A percentile compares a stretch with the other conserved stretches of the same genome.
phyloP scores from a whole-genome alignment of 2,113 vertebrate genomes.

The Myiagra hebetior region DNA sequence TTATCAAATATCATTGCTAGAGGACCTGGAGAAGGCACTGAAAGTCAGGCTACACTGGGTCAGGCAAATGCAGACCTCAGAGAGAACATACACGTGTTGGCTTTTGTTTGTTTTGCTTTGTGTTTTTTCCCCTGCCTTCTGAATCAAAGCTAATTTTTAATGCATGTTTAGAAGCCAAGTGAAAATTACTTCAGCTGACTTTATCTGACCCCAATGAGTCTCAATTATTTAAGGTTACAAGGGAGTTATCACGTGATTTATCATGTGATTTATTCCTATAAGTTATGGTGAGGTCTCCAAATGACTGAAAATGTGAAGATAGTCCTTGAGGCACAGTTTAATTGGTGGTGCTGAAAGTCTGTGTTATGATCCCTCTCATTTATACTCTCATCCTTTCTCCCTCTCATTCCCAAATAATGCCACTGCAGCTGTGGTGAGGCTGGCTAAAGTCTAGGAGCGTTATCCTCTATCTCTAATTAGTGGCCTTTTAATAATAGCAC shows the following conservation, averaged over 20 bases:
- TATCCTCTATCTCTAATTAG: neutral
- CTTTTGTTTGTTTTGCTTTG: neutral
- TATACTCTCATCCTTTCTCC: neutral
- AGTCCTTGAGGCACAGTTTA: conserved; percentile 18
- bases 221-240: neutral
- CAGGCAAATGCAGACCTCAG: neutral
- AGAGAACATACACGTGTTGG: accelerated
- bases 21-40: neutral
- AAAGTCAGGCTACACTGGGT: neutral
- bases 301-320: neutral
- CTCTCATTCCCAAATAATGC: neutral
- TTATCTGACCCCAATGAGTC: neutral
- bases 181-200: conserved; percentile 18
- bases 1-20: neutral
- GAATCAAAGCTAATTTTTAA: neutral
- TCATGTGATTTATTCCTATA: conserved; percentile 1
- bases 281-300: neutral
- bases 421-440: neutral
- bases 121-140: neutral
- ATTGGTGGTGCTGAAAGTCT: neutral
- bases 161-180: neutral
- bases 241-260: neutral
- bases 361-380: neutral
- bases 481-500: neutral
- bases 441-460: neutral